Evolutionary conservation across 2,797 vertebrate genomes (phyloP).

Genomic region (Malacoraja senta): DNA sequence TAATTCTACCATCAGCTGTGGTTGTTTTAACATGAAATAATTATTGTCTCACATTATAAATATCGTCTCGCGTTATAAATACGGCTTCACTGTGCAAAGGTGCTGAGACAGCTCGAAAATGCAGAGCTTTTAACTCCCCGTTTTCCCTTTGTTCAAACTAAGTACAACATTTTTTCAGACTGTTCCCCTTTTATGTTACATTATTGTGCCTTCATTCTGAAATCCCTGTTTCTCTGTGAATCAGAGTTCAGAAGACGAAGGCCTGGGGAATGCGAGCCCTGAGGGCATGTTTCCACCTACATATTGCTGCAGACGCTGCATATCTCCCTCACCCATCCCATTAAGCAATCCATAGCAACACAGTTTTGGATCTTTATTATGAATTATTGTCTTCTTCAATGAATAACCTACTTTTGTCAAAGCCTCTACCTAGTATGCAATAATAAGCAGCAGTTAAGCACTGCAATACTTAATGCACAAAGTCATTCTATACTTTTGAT

Average conservation of each 20-base stretch:
- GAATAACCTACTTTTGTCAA: slow-evolving; percentile 13
- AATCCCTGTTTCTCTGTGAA: slow-evolving; percentile 31
- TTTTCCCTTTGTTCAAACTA: background rate
- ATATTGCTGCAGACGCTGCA: slow-evolving; percentile 30
- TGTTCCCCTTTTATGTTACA: slow-evolving; percentile 25
- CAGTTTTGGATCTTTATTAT: slow-evolving; percentile 8
- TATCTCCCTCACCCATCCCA: slow-evolving; percentile 16
- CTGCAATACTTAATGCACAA: slow-evolving; percentile 10
- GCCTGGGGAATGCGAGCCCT: slow-evolving; percentile 32
- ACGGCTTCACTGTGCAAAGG: background rate
- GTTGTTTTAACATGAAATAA: background rate
- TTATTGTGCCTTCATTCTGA: slow-evolving; percentile 34
- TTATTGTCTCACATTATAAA: background rate
- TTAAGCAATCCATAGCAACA: slow-evolving; percentile 26
- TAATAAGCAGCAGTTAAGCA: background rate
- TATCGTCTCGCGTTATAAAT: background rate
- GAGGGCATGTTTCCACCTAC: slow-evolving; percentile 33
- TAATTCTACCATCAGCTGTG: background rate
- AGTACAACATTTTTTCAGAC: background rate
- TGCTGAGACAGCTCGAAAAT: background rate
- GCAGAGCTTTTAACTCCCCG: background rate
- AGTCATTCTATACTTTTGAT: slow-evolving; percentile 22
- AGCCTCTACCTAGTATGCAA: background rate
- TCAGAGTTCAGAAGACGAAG: slow-evolving; percentile 32
- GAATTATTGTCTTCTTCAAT: background rate